Evolutionary conservation across 2,888 invertebrate genomes (phyloP), one percentile per base, ranked within the genome.

Genomic region (Pseudococcus jackbeardsleyi): DNA sequence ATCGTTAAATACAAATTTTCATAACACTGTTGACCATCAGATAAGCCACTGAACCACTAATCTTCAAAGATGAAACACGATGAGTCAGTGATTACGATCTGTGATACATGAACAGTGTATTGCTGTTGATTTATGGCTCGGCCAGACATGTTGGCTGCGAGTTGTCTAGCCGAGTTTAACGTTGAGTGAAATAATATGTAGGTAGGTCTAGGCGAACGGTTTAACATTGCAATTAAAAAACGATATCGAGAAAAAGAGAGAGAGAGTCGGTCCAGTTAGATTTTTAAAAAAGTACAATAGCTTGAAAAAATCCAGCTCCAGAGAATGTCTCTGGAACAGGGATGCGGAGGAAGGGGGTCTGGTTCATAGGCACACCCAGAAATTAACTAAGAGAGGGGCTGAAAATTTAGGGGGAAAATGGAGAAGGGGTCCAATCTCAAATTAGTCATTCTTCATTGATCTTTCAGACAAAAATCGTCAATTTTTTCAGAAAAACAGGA

Each of bases 91-190:
- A 72, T 72, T 33, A 15, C 26, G 72, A 72, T 72, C 72, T 72
- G 17, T 72, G 17, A 33, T 33, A 72, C 33, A 12, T 11, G 68
- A 7, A 64, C 22, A 2, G 64, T 64, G 64, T 26, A 26, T 33
- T 72, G 33, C 33, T 7, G 33, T 33, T 72, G 33, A 26, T 72
- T 72, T 72, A 72, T 33, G 72, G 33, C 33, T 72, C 1, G 7
- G 7, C 17, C 15, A 72, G 72, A 72, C 72, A 33, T 15, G 72
- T 72, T 72, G 72, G 72, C 33, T 72, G 33, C 33, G 33, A 72
- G 72, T 72, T 72, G 72, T 72, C 72, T 72, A 33, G 72, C 33
- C 72, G 72, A 72, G 72, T 33, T 72, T 72, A 72, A 72, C 64
- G 22, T 19, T 0, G 9, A 9, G 33, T 26, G 68, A 72, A 72